Base-by-base conservation (phyloP, 2,888 invertebrate species). In the Trichopoda pennipes region DNA sequence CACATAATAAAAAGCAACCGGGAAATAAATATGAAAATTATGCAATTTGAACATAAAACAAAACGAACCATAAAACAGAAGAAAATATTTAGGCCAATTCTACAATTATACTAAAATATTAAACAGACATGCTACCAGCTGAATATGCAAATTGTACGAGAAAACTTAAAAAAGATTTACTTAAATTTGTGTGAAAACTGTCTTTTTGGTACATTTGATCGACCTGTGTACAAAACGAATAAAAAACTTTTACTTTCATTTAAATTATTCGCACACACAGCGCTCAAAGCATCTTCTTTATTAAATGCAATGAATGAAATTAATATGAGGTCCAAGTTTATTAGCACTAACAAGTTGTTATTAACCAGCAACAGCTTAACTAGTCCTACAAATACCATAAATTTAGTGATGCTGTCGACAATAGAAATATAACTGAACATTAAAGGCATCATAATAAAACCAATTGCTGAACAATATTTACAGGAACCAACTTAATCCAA, bases 271-370 rank as follows among this genome's bases (percentile, higher is more conserved):
- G 73, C 72, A 77, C 68, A 69, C 64, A 28, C 63, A 47, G 73
- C 61, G 81, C 78, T 81, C 74, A 78, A 75, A 81, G 77, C 51
- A 78, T 77, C 78, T 47, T 63, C 77, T 64, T 42, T 28, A 49
- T 19, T 38, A 23, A 38, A 28, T 42, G 44, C 12, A 42, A 23
- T 38, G 58, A 28, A 14, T 4, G 0, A 28, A 28, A 51, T 49
- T 16, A 51, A 14, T 38, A 35, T 56, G 60, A 66, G 70, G 64
- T 66, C 74, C 78, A 68, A 74, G 81, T 78, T 81, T 77, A 81
- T 74, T 58, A 51, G 58, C 6, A 72, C 60, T 72, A 72, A n/a
- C n/a, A n/a, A n/a, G n/a, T n/a, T n/a, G n/a, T 51, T 42, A 70
- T 64, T 53, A 76, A 74, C 47, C 9, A 56, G 63, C 16, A 49